Conservation (phyloP, 2,888 invertebrate genomes). For the Dyspetes luteomarginatus region DNA sequence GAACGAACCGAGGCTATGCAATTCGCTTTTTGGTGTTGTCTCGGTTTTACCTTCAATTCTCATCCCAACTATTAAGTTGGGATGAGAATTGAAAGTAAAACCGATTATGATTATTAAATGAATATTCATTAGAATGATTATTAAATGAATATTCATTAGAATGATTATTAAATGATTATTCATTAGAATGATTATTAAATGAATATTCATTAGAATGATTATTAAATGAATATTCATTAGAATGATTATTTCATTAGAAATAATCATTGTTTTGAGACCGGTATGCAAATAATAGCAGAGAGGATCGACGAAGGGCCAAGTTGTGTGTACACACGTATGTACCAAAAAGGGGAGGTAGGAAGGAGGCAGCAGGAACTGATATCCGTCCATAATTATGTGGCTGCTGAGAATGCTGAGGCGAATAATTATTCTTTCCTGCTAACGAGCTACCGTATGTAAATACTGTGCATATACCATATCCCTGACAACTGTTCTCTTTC, state of each 20-base stretch:
- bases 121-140: too few relatives aligned
- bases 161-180: too few relatives aligned
- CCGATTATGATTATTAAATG: too few relatives aligned
- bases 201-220: too few relatives aligned
- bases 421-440: slow-evolving; percentile 34
- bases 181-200: not conserved
- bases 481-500: not conserved
- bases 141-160: too few relatives aligned
- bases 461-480: too few relatives aligned
- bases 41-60: too few relatives aligned
- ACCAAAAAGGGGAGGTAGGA: not conserved
- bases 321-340: not conserved
- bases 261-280: not conserved
- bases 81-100: too few relatives aligned
- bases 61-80: too few relatives aligned
- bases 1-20: too few relatives aligned
- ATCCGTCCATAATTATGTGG: slow-evolving; percentile 14
- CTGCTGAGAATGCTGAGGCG: slow-evolving; percentile 7
- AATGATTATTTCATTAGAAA: not conserved
- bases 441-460: slow-evolving; percentile 39
- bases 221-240: too few relatives aligned
- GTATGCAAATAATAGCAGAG: not conserved
- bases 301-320: not conserved
- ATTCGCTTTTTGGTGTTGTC: too few relatives aligned
- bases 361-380: not conserved